These are phyloP conservation scores for Bolinopsis microptera DNA, from an alignment of 37 sponge, comb jelly and placozoan genomes.

Conservation along the genomic window DNA sequence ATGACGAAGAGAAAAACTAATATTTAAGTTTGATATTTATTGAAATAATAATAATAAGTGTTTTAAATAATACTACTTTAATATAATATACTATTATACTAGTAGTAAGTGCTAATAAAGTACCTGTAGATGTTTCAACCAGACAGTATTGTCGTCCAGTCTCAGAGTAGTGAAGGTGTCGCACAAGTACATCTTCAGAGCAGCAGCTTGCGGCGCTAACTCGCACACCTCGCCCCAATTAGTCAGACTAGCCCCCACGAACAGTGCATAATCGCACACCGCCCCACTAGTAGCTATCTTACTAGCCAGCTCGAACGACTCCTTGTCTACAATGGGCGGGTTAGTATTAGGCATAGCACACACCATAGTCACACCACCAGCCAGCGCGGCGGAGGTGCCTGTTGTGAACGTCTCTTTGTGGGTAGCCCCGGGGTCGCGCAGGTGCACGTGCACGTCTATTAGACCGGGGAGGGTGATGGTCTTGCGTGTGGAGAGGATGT, in stretches of 20 bases:
- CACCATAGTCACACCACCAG: constrained; percentile 95
- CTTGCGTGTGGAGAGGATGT: constrained; percentile 51
- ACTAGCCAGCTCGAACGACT: constrained; percentile 72
- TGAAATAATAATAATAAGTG: no score
- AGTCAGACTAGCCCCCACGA: constrained; percentile 80
- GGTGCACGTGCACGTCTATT: constrained; percentile 96
- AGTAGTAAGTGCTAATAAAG: no score
- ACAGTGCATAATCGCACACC: constrained; percentile 92
- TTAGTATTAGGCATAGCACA: constrained; percentile 98
- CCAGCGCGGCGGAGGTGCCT: constrained; percentile 92
- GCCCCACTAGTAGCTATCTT: constrained; percentile 21
- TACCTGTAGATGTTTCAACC: constrained; percentile 75
- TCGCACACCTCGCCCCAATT: constrained; percentile 68
- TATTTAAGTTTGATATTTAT: no score
- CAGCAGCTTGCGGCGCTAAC: constrained; percentile 74
- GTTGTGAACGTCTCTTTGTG: constrained; percentile 78
- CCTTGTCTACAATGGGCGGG: constrained; percentile 82
- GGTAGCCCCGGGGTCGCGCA: constrained; percentile 85
- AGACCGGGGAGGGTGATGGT: constrained; percentile 75
- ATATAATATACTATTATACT: no score
- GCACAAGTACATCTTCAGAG: constrained; percentile 98
- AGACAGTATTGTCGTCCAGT: constrained; percentile 85
- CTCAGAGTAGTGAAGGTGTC: constrained; percentile 89
- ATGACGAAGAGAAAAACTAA: not conserved
- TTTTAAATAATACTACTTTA: no score